Percentiles rank a stretch among this genome's conserved stretches.
phyloP scores from a whole-genome alignment of 2,888 invertebrate species.

The Pteria penguin region DNA sequence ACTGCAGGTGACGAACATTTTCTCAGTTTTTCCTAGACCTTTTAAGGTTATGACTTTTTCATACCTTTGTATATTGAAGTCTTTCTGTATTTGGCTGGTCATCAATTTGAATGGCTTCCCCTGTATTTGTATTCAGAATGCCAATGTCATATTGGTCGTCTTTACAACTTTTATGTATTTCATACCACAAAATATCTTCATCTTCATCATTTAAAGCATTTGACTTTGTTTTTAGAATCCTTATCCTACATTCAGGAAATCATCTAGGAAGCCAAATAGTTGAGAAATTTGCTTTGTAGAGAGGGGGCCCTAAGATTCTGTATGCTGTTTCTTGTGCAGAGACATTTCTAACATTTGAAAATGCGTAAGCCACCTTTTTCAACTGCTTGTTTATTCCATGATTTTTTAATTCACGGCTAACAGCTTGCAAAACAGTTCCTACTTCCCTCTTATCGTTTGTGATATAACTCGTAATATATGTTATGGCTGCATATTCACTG shows the following conservation, averaged over 20 bases:
- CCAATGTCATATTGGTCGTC: not conserved
- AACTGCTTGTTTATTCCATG: conserved; percentile 48
- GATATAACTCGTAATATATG: conserved; percentile 67
- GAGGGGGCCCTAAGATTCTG: conserved; percentile 48
- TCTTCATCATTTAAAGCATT: conserved; percentile 44
- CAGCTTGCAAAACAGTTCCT: conserved; percentile 28
- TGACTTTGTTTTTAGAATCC: conserved; percentile 58
- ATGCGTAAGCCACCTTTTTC: conserved; percentile 45
- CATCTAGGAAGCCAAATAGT: conserved; percentile 52
- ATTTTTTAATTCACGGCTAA: conserved; percentile 54
- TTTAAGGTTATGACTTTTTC: conserved; percentile 3
- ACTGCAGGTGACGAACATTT: conserved; percentile 29
- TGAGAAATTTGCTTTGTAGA: conserved; percentile 43
- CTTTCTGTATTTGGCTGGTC: not conserved
- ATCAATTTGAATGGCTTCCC: conserved; percentile 18
- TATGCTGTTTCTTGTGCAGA: conserved; percentile 61
- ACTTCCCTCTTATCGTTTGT: conserved; percentile 47
- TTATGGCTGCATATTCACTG: conserved; percentile 73
- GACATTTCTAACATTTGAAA: conserved; percentile 56
- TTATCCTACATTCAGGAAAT: conserved; percentile 57
- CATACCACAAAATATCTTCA: conserved; percentile 44
- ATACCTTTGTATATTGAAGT: not conserved
- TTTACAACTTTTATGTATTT: not conserved
- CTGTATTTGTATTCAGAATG: not conserved
- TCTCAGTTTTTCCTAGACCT: conserved; percentile 41